phyloP scores from a whole-genome alignment of 2,113 vertebrate genomes.

The Psilopsiagon aurifrons region DNA sequence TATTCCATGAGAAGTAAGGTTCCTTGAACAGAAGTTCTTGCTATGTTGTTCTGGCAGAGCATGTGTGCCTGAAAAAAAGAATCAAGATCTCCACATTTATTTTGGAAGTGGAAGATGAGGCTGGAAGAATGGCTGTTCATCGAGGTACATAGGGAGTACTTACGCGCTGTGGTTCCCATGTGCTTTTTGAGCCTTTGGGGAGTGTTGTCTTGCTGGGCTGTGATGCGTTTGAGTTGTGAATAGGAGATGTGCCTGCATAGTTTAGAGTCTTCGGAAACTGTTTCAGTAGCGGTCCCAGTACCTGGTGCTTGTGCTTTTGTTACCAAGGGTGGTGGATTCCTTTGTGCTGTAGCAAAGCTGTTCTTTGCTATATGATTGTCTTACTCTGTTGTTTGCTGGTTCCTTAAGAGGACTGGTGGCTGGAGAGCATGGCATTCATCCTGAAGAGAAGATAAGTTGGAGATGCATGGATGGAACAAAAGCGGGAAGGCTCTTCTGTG shows the following conservation, averaged over 20 bases:
- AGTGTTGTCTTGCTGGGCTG: not conserved
- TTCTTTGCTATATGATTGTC: not conserved
- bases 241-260: not conserved
- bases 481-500: fast-evolving
- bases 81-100: too few relatives aligned
- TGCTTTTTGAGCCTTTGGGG: not conserved
- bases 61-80: not conserved
- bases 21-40: fast-evolving
- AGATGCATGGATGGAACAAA: fast-evolving
- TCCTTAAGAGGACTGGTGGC: not conserved
- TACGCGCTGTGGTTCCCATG: too few relatives aligned
- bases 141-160: too few relatives aligned
- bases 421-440: not conserved
- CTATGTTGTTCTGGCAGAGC: not conserved
- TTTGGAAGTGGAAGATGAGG: not conserved
- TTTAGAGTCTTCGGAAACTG: not conserved
- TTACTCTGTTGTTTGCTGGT: not conserved
- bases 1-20: not conserved
- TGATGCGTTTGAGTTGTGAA: not conserved
- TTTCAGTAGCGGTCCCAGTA: not conserved
- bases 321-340: not conserved
- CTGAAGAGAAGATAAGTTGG: not conserved
- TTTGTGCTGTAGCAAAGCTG: not conserved
- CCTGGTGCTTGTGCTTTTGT: not conserved
- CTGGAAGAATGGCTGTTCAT: not conserved